Conservation (phyloP, 2,797 vertebrate genomes). For the Peromyscus attwateri region DNA sequence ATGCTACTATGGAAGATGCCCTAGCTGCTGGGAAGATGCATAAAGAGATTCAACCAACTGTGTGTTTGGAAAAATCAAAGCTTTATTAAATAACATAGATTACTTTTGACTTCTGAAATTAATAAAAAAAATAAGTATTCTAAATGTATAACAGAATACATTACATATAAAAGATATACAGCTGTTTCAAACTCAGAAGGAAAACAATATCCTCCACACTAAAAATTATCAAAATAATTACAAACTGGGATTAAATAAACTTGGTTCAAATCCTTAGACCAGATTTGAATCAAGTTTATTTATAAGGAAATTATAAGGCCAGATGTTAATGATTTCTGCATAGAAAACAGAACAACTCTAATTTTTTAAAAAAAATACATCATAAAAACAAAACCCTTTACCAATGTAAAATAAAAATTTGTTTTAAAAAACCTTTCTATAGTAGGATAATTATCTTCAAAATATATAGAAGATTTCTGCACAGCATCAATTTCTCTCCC, state of each 20-base stretch:
- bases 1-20: neutral
- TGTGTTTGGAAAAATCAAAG: neutral
- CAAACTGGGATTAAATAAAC: constrained; percentile 1
- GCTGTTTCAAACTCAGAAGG: constrained; percentile 47
- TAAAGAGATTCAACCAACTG: neutral
- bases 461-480: constrained; percentile 9
- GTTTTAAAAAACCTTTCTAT: constrained; percentile 28
- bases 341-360: neutral
- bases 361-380: neutral
- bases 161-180: neutral
- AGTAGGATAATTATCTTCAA: constrained; percentile 44
- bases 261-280: neutral
- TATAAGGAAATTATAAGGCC: neutral
- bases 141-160: constrained; percentile 5
- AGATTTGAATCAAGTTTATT: too few relatives aligned
- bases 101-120: constrained; percentile 59
- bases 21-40: neutral
- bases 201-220: constrained; percentile 29
- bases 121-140: neutral
- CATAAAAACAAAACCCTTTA: constrained; percentile 47
- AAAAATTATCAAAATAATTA: constrained; percentile 51
- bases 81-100: neutral
- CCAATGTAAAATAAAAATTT: constrained; percentile 17
- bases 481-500: constrained; percentile 5
- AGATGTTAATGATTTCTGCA: constrained; percentile 23